phyloP scores from a whole-genome alignment of 2,888 invertebrate species.

The Sipha maydis region DNA sequence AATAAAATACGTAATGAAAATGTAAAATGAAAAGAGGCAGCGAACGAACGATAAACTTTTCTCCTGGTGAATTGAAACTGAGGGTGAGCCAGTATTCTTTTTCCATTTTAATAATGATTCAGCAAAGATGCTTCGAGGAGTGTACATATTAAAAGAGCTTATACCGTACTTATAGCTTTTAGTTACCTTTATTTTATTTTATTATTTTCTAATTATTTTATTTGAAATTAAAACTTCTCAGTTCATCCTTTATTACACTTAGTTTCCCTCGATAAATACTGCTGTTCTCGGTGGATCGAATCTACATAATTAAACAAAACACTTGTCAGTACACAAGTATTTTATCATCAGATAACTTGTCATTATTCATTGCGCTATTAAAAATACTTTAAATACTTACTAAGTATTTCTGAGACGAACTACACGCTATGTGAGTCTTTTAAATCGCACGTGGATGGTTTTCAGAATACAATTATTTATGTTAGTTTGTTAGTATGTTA shows the following conservation, averaged over 20 bases:
- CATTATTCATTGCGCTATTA: not conserved
- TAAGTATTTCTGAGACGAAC: not conserved
- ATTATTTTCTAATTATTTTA: not conserved
- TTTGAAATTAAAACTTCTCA: slow-evolving; percentile 18
- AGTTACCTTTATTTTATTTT: slow-evolving; percentile 19
- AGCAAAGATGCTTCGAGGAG: slow-evolving; percentile 40
- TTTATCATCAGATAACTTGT: not conserved
- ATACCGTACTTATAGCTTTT: slow-evolving; percentile 4
- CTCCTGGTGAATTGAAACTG: slow-evolving; percentile 43
- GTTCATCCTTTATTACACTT: slow-evolving; percentile 14
- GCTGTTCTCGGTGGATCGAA: not conserved
- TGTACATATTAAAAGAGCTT: slow-evolving; percentile 49
- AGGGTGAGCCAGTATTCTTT: slow-evolving; percentile 27
- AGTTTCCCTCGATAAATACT: not conserved
- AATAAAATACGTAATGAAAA: slow-evolving; percentile 52
- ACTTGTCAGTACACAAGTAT: not conserved
- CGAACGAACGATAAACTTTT: slow-evolving; percentile 42
- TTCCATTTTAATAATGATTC: slow-evolving; percentile 58
- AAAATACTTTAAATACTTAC: too few species aligned
- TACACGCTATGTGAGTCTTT: not conserved
- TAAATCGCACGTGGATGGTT: not conserved
- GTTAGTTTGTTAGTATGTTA: too few species aligned
- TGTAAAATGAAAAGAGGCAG: slow-evolving; percentile 44
- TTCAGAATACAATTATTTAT: not conserved
- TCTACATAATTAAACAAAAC: not conserved